Conservation (phyloP, 2,888 invertebrate genomes). For the Papilio demoleus region DNA sequence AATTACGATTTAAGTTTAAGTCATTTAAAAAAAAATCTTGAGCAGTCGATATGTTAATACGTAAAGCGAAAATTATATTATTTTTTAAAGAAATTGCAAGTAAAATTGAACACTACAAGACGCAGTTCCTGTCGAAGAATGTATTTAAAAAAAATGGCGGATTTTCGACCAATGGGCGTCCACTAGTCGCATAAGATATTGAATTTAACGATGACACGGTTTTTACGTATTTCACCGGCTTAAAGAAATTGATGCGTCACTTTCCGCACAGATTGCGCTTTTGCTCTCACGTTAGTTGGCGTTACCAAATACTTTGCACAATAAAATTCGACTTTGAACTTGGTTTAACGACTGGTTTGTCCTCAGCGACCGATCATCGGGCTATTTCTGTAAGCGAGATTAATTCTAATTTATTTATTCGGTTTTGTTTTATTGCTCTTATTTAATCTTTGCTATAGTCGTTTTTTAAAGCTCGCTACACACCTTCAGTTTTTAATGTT, state of each 20-base stretch:
- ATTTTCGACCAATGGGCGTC: too few relatives aligned
- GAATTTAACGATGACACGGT: not conserved
- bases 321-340: slow-evolving; percentile 29
- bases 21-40: too few relatives aligned
- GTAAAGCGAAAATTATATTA: too few relatives aligned
- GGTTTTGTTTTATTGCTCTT: not conserved
- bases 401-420: slow-evolving; percentile 27
- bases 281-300: not conserved
- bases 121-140: too few relatives aligned
- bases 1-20: not conserved
- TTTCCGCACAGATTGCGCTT: not conserved
- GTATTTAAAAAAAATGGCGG: too few relatives aligned
- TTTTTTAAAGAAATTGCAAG: too few relatives aligned
- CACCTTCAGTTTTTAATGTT: too few relatives aligned
- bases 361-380: slow-evolving; percentile 21
- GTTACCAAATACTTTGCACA: not conserved
- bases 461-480: too few relatives aligned
- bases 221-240: not conserved
- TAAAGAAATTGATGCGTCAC: slow-evolving; percentile 8
- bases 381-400: slow-evolving; percentile 28
- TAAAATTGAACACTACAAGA: too few relatives aligned
- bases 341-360: slow-evolving; percentile 17
- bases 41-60: too few relatives aligned
- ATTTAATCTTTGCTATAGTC: too few relatives aligned
- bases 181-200: not conserved